Base-by-base conservation (phyloP, 2,888 invertebrate genomes). In the Cosmopolites sordidus region DNA sequence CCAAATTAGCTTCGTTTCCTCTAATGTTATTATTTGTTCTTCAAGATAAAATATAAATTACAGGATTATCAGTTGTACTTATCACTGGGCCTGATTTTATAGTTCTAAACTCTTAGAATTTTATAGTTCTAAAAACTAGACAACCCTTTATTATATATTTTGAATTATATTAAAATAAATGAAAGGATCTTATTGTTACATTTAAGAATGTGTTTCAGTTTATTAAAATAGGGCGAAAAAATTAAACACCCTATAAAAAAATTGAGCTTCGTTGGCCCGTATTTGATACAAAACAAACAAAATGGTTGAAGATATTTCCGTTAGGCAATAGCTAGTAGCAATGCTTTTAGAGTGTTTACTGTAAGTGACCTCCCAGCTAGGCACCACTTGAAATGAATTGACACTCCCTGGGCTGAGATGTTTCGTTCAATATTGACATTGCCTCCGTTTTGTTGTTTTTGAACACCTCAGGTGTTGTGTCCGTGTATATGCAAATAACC, bases 311-410 rank as follows among this genome's bases (percentile, higher is more conserved):
- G 51, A 54, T 45, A 39, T 51, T 46, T 43, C 27, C 16, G 40
- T 39, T 51, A 43, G 55, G 46, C 55, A 52, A 51, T 48, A 41
- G 51, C 54, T 58, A 51, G 58, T 58, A 58, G 65, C 63, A 61
- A 11, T 48, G 45, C 62, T 62, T 62, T 66, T 62, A 58, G 64
- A 65, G 64, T 69, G 66, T 68, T 68, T 69, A 60, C 66, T 67
- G 67, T 66, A 69, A 68, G 65, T 65, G 65, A 67, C 65, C 59
- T 56, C 58, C 53, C 53, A 50, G 50, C 49, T 49, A 56, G 56
- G 52, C 51, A 56, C 48, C 56, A 45, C 51, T 56, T 16, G 40
- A 56, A 22, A 51, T 37, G 46, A 52, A 57, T 50, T 54, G 53
- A 54, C 57, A 57, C 57, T 54, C 48, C 57, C 56, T 16, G 39